Conservation (phyloP, 2,888 invertebrate species). For the Rapana venosa region DNA sequence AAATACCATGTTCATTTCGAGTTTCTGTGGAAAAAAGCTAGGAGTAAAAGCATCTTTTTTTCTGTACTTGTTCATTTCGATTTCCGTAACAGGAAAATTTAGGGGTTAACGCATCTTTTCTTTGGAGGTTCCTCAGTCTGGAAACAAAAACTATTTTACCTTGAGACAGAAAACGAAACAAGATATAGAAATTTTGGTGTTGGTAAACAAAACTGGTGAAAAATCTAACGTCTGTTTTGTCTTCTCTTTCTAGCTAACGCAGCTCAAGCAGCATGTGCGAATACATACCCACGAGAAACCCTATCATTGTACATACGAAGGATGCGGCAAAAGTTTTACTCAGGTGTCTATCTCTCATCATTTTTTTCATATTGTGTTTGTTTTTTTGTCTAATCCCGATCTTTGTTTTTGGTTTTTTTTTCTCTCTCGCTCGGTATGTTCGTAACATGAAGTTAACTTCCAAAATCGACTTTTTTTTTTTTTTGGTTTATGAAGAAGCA, state of each 20-base stretch:
- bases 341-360: slow-evolving; percentile 37
- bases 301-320: slow-evolving; percentile 89
- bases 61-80: too few relatives aligned
- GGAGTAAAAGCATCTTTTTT: too few relatives aligned
- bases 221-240: slow-evolving; percentile 34
- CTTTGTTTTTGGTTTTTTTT: neutral
- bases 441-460: neutral
- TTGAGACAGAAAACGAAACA: neutral
- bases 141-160: too few relatives aligned
- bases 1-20: too few relatives aligned
- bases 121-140: too few relatives aligned
- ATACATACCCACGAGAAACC: slow-evolving; percentile 99
- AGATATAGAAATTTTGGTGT: slow-evolving; percentile 14
- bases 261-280: slow-evolving; percentile 98
- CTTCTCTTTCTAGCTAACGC: slow-evolving; percentile 80
- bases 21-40: too few relatives aligned
- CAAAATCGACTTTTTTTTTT: neutral
- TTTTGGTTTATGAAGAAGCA: neutral
- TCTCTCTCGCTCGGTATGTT: neutral
- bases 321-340: slow-evolving; percentile 41
- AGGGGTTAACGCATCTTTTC: too few relatives aligned
- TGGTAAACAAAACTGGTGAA: slow-evolving; percentile 38
- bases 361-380: neutral
- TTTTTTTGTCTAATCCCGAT: neutral
- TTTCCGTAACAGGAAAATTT: too few relatives aligned